Evolutionary conservation across 2,113 vertebrate species (phyloP), one percentile per base, ranked within the genome.

Genomic region (Cryptotis parvus): DNA sequence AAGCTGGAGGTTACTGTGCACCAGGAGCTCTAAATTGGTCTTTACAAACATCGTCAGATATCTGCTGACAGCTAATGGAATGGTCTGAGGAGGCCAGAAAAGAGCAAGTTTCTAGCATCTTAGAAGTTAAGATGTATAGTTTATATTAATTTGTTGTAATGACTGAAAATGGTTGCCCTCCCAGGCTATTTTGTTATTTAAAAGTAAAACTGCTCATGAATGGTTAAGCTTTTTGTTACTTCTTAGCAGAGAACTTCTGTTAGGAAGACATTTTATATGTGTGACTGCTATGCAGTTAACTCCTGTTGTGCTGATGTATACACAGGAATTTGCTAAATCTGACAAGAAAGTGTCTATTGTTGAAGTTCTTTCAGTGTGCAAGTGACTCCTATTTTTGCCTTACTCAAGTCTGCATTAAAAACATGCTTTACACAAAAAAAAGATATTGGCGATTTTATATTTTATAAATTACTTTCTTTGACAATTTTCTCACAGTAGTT

Each of bases 81-180:
- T 92, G 84, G 45, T 84, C 35, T 93, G 27, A 87, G 33, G 43
- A 86, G 52, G 35, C 33, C 43, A 77, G 83, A 73, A 52, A 70
- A 20, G 41, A 20, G 76, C 29, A 68, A 61, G 33, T 75, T 73
- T 77, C 24, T 41, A 85, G 69, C 80, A 85, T 7, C 4, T 41
- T 14, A 83, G 26, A 85, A 92, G 70, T 93, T 84, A 89, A 87
- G n/a, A 18, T 58, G 55, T 58, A 58, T 24, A 24, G 5, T 18
- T 65, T 87, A 5, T 83, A 18, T 93, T 92, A 74, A 65, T 65
- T 94, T 27, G 69, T 77, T 94, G 79, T 80, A 90, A 70, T 58
- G 41, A 69, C 76, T 52, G 45, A 87, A 93, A 77, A 86, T 83
- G 70, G 18, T 77, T 94, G 29, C 18, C 10, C 24, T 7, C 16